A percentile compares a stretch with the other conserved stretches of the same genome.
Conservation (phyloP, 1,140 invertebrate species). For the Solenopsis fugax region DNA sequence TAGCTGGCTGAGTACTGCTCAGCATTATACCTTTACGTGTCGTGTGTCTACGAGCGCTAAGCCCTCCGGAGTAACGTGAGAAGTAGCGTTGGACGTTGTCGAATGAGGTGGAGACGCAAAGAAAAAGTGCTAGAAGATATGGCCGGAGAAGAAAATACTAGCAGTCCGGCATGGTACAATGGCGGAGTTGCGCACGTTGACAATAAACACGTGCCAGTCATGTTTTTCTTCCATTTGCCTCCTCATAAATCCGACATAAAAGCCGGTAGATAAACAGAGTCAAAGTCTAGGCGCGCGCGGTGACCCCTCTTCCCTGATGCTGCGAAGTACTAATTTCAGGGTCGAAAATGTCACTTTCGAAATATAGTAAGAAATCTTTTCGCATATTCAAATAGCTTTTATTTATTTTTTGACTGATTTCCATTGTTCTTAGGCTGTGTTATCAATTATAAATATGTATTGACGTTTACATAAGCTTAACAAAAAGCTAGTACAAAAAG, state of each 20-base stretch:
- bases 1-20: constrained; percentile 59
- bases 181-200: constrained; percentile 76
- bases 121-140: constrained; percentile 60
- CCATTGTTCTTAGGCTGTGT: neutral
- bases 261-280: constrained; percentile 64
- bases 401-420: neutral
- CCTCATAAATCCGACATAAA: constrained; percentile 85
- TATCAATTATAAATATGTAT: neutral
- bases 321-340: constrained; percentile 15
- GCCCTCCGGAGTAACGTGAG: constrained; percentile 59
- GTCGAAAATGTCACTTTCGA: constrained; percentile 12
- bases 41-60: constrained; percentile 65
- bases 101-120: constrained; percentile 18
- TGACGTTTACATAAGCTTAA: neutral
- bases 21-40: constrained; percentile 74
- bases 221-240: constrained; percentile 85
- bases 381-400: neutral
- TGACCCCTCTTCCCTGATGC: neutral
- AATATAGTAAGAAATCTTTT: constrained; percentile 9
- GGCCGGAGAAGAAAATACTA: constrained; percentile 63
- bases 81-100: constrained; percentile 61
- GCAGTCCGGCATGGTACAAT: constrained; percentile 25
- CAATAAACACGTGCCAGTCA: constrained; percentile 84
- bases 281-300: constrained; percentile 53
- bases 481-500: neutral